Base-by-base conservation (phyloP, 2,113 vertebrate species). In the Meleagris gallopavo region DNA sequence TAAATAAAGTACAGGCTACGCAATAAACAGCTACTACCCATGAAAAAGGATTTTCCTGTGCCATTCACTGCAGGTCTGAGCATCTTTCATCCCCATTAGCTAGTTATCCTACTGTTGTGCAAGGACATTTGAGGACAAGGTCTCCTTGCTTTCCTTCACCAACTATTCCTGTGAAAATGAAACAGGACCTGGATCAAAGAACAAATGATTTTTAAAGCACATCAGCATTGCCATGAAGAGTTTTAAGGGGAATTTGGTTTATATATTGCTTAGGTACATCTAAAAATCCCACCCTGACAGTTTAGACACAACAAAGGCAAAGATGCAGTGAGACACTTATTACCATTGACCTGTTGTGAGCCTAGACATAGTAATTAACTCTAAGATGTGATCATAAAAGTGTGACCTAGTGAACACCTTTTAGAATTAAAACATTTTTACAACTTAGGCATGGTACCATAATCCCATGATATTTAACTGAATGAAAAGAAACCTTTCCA, bases 341-440 rank as follows among this genome's bases (percentile, higher is more conserved):
- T 94, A 66, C 45, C 36, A 79, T 6, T 79, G 71, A 72, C 48
- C 43, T 85, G 32, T 74, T 89, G 92, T 67, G 48, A 83, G 83
- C 80, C 27, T 45, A 93, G 75, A 74, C 36, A 30, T 36, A 43
- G 50, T 76, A 69, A 94, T 94, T 93, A 89, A 79, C 12, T 87
- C 60, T 67, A 89, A 87, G 40, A 20, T 55, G 7, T 57, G 72
- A 74, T 20, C 77, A 40, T 64, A 73, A 40, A 88, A 90, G 57
- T 48, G 24, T 86, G 75, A 85, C 36, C 74, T 92, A 80, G 43
- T 87, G 78, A 92, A 48, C 21, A 29, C 12, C 76, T 62, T 80
- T 76, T 83, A 29, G 45, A 73, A 91, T 66, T 4, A 89, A 89
- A 94, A 52, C 72, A 72, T 83, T 94, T 84, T 93, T 93, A 73